Base-by-base conservation (phyloP, 2,888 invertebrate species). In the Cantharis nigra region DNA sequence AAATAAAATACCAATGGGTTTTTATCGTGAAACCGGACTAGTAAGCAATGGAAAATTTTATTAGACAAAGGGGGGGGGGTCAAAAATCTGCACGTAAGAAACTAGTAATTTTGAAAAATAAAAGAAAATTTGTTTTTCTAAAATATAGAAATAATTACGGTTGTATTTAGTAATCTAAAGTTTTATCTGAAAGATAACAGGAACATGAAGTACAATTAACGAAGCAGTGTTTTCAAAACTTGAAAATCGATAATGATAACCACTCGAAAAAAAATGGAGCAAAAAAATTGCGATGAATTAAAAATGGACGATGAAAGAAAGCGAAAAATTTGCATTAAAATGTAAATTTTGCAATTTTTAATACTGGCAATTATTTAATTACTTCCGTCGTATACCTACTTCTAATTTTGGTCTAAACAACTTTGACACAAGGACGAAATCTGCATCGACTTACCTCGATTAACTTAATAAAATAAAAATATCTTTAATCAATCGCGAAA, bases 391-490 rank as follows among this genome's bases (percentile, higher is more conserved):
- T 49, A 75, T 71, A 75, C n/a, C n/a, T n/a, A n/a, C 72, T 75
- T 78, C 75, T 75, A 75, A 75, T 78, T 78, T 63, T 72, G 75
- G 64, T 20, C 33, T 71, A 75, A 76, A 76, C 76, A 67, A 73
- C 73, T 72, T 16, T 75, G 30, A n/a, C 33, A 72, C 78, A 75
- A 78, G 75, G 78, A 75, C 75, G 77, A 74, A 77, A 77, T 77
- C 71, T 71, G 69, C 77, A 78, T 78, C 64, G 75, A 78, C 71
- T 75, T 75, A 69, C 70, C 75, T 30, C 70, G 74, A 71, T 28
- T 75, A 75, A 78, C 75, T 49, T 72, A 73, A 73, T 78, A 75
- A 75, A 74, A 78, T 75, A 75, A 72, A 75, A 75, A 75, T 75
- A 73, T 70, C 75, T 78, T 78, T 65, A 67, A 74, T 71, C 74